phyloP scores from a whole-genome alignment of 2,888 invertebrate species.

The Drosophila flavopinicola region DNA sequence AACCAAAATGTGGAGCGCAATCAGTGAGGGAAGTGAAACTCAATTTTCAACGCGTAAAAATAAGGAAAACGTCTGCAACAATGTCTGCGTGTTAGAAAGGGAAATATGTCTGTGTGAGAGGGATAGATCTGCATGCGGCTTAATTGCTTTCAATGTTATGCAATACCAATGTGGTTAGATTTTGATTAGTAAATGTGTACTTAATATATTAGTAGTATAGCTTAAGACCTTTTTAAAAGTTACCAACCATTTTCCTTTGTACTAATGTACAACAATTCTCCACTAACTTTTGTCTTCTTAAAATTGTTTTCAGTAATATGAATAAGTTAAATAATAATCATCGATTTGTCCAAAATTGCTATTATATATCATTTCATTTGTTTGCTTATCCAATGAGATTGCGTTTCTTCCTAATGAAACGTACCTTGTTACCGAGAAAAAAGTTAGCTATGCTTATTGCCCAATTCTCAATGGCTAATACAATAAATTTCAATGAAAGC shows the following conservation, averaged over 20 bases:
- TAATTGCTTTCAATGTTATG: slow-evolving; percentile 39
- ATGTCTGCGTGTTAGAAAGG: neutral
- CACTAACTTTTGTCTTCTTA: no score
- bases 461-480: no score
- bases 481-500: no score
- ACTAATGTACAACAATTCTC: no score
- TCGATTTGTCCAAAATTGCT: no score
- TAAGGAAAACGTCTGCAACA: slow-evolving; percentile 51
- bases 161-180: slow-evolving; percentile 33
- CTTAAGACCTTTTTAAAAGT: neutral
- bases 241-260: neutral
- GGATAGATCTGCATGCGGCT: slow-evolving; percentile 1
- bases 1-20: slow-evolving; percentile 4
- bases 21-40: slow-evolving; percentile 30
- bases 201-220: slow-evolving; percentile 5
- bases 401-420: no score
- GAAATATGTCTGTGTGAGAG: neutral
- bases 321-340: no score
- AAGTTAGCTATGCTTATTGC: no score
- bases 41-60: slow-evolving; percentile 39
- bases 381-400: no score
- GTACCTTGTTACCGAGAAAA: no score
- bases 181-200: slow-evolving; percentile 20
- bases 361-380: no score
- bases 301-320: no score